Evolutionary conservation across 2,888 invertebrate species (phyloP), one percentile per base, ranked within the genome.

Genomic region (Anoncus sp.): DNA sequence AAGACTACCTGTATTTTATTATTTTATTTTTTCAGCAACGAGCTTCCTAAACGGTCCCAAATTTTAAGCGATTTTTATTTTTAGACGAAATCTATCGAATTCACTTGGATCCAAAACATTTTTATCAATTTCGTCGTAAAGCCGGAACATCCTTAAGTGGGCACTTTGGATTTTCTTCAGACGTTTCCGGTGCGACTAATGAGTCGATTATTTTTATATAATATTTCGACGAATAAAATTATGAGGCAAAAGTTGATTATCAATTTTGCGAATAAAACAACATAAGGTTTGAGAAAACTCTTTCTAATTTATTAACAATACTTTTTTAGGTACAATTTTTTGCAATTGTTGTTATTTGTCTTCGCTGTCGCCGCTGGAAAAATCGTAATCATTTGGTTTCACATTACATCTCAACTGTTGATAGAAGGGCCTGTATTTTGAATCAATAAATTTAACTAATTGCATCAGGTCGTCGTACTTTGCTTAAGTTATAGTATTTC

Each of bases 261-360:
- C 7, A 9, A 47, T 18, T 47, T 47, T 47, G 20, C 1, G 47
- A 47, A 20, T 47, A 47, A 47, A 47, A 47, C 20, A 47, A 47
- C 47, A 16, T 47, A 47, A 16, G 5, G 4, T 3, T 47, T 47
- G 18, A 47, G 18, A 47, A 47, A 47, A 47, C 47, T 47, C n/a
- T n/a, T 45, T 45, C 43, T 45, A 45, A 45, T 45, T 45, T 45
- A 45, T 45, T 45, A 45, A 45, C 43, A 45, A 45, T 45, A 45
- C 43, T 45, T 45, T 45, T 45, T 45, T 4, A 45, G 43, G n/a
- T 45, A 45, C 43, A 12, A 45, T 45, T 45, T 47, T 47, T 47
- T 47, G 47, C 47, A 47, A 9, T 47, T 1, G 47, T 47, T 47
- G 18, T 47, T 47, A 47, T 31, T 31, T 7, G 7, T 31, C 31